Percentiles rank a stretch among this genome's conserved stretches.
Evolutionary conservation across 2,113 vertebrate species (phyloP).

Genomic region (Coturnix japonica): DNA sequence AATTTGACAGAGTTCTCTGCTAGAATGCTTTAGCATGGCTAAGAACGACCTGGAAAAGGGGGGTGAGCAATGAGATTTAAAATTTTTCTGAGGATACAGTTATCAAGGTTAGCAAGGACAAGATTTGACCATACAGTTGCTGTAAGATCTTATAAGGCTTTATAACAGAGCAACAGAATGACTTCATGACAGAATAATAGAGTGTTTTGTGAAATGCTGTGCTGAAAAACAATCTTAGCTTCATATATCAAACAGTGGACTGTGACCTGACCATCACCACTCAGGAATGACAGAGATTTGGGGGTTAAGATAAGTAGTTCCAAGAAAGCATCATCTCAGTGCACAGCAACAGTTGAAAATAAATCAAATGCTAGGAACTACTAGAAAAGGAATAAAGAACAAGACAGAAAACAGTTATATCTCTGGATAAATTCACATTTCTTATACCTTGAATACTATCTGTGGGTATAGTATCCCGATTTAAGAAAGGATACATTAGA

Average conservation of each 20-base stretch:
- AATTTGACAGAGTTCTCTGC: background rate
- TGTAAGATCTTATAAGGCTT: background rate
- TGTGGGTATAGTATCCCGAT: background rate
- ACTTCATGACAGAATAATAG: slow-evolving; percentile 1
- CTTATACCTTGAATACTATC: background rate
- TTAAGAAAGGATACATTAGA: background rate
- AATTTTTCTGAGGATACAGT: background rate
- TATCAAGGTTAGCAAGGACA: background rate
- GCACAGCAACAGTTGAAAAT: background rate
- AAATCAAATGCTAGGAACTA: background rate
- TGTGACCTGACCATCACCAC: slow-evolving; percentile 12
- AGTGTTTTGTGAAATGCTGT: background rate
- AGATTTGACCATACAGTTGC: background rate
- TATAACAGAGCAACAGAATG: background rate
- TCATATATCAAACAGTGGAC: slow-evolving; percentile 6
- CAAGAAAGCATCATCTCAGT: background rate
- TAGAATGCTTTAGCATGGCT: background rate
- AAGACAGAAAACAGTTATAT: background rate
- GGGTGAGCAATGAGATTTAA: background rate
- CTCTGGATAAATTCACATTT: background rate
- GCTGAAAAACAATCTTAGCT: slow-evolving; percentile 9
- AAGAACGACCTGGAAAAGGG: background rate
- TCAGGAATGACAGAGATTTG: background rate
- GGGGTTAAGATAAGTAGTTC: slow-evolving; percentile 25
- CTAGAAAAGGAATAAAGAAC: background rate